Evolutionary conservation across 2,113 vertebrate genomes (phyloP).

Genomic region (Lepisosteus oculatus): DNA sequence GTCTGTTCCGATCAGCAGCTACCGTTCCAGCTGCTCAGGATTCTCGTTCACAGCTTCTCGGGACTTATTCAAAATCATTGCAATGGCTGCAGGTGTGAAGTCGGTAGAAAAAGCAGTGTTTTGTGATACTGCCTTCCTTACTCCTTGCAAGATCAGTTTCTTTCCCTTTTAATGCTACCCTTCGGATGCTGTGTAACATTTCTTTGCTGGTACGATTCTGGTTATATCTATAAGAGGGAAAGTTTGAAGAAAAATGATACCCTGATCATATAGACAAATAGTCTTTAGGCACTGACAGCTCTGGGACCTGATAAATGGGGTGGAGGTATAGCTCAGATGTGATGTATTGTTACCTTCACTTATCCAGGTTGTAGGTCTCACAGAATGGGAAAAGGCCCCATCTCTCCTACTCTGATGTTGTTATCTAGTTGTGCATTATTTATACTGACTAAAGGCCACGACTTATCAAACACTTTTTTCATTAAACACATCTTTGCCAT

Average conservation of each 20-base stretch:
- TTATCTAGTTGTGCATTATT: not conserved
- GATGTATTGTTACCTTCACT: not conserved
- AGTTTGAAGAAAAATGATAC: conserved; percentile 2
- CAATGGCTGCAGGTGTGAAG: not conserved
- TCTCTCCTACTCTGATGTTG: no score
- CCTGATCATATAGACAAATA: not conserved
- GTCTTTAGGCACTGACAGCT: not conserved
- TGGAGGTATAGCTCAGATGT: not conserved
- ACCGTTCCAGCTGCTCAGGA: not conserved
- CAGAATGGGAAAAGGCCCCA: not conserved
- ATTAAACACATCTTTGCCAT: not conserved
- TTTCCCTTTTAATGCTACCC: conserved; percentile 5
- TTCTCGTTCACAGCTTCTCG: not conserved
- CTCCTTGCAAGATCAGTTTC: conserved; percentile 1
- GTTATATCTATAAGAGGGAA: not conserved
- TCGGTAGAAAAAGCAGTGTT: not conserved
- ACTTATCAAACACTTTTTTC: no score
- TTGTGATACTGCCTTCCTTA: conserved; percentile 3
- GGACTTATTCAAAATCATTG: conserved; percentile 2
- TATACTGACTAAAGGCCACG: conserved; percentile 7
- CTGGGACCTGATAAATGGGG: not conserved
- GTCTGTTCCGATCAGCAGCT: conserved; percentile 1
- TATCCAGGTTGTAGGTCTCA: not conserved
- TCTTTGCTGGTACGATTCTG: not conserved
- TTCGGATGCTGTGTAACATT: not conserved